Conservation (phyloP, 2,113 vertebrate species). For the Cheilinus undulatus region DNA sequence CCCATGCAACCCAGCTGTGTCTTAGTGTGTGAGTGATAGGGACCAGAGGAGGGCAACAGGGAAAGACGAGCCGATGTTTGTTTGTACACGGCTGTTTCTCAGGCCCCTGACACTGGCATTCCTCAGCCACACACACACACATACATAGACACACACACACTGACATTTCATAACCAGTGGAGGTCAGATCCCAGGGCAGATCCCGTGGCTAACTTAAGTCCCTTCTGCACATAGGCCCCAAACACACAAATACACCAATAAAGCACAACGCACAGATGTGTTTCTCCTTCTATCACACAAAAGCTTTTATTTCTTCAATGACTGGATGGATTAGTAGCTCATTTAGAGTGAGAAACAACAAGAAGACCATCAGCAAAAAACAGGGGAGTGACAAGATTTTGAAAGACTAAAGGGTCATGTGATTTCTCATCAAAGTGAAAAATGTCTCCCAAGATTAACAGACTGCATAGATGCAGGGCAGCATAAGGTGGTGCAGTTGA, state of each 20-base stretch:
- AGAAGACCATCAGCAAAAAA: too few relatives aligned
- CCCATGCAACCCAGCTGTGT: conserved; percentile 52
- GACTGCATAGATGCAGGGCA: too few relatives aligned
- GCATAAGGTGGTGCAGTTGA: too few relatives aligned
- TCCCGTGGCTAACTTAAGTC: conserved; percentile 52
- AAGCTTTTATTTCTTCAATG: too few relatives aligned
- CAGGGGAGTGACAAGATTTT: too few relatives aligned
- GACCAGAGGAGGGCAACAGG: conserved; percentile 72
- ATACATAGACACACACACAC: conserved; percentile 38
- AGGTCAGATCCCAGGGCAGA: conserved; percentile 56
- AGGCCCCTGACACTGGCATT: conserved; percentile 82
- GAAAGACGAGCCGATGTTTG: conserved; percentile 87
- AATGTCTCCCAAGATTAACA: too few relatives aligned
- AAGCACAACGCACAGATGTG: conserved; percentile 35
- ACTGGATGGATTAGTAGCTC: too few relatives aligned
- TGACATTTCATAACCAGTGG: conserved; percentile 53
- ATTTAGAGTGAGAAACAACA: too few relatives aligned
- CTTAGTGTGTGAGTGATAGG: conserved; percentile 64
- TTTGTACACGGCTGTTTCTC: conserved; percentile 85
- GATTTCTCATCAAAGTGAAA: too few relatives aligned
- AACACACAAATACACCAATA: conserved; percentile 37
- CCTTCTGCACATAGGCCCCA: conserved; percentile 22
- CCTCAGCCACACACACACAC: conserved; percentile 54
- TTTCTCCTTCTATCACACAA: conserved; percentile 10
- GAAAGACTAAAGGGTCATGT: too few relatives aligned